Evolutionary conservation across 2,113 vertebrate species (phyloP), one percentile per base, ranked within the genome.

Genomic region (Apus apus): DNA sequence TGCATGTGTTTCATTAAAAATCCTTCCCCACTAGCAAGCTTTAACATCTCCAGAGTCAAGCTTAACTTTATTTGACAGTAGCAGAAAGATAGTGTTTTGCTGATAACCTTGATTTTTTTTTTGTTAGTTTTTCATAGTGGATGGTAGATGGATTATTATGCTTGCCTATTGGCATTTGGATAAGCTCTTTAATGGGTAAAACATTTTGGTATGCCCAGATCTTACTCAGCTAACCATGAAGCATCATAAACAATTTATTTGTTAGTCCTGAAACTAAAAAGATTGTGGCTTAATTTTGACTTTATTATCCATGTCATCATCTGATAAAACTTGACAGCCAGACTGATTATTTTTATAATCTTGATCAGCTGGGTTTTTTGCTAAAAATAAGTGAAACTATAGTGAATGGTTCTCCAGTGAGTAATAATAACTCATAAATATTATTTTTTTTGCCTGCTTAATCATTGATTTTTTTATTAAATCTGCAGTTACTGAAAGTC

Each of bases 281-380:
- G 83, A 71, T 89, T 82, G 40, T 85, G 74, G 66, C 58, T 93
- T 95, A 84, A 74, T 96, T 95, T 91, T 94, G 46, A 87, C 89
- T 95, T 96, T 76, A 86, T 91, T 90, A 74, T 80, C 77, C 73
- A 46, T 95, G 81, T 77, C 73, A 95, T 87, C 82, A 65, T 85
- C 88, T 90, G 94, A 93, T 94, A 94, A 96, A 94, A 85, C 57
- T 56, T 91, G 92, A 94, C 75, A 85, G 78, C 22, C 23, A 54
- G 71, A 50, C 83, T 85, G 91, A 93, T 92, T 4, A 1, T 40
- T 86, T 92, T 94, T 89, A 76, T 87, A 51, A 75, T 87, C 86
- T 93, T 70, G 82, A 92, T 95, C 92, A 94, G 56, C 57, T 96
- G 96, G 74, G 94, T 85, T 64, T 94, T 97, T 91, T 89, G 64